Evolutionary conservation across 2,888 invertebrate genomes (phyloP), one percentile per base, ranked within the genome.

Genomic region (Drosophila parthenogenetica): DNA sequence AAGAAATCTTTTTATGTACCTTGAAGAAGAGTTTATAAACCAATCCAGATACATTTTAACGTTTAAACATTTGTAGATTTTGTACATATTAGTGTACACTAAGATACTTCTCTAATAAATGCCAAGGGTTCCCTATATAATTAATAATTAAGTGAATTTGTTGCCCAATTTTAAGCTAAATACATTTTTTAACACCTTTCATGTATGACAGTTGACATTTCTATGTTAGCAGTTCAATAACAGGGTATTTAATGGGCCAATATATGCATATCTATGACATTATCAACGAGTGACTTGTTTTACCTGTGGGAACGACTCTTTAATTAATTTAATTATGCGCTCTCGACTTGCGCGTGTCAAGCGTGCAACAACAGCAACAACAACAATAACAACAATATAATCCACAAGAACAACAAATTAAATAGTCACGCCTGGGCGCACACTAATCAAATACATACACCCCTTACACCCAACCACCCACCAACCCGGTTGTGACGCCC

Each of bases 291-390:
- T 37, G 57, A 73, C 59, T 73, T 68, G 62, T 60, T 60, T 70
- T 83, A 87, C 87, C 89, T 85, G 85, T 89, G 89, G 85, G 85
- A 88, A 70, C 78, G 54, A 55, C 78, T 74, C 90, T 82, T 77
- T 89, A 89, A 88, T 88, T 88, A 90, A 88, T 78, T 88, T 89
- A 89, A 88, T 88, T 88, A 88, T 87, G 73, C 72, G 74, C 79
- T 81, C 79, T 87, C 81, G 74, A 77, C 80, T 79, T 68, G 77
- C 88, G 88, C 88, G 83, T 86, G 88, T 79, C 88, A 80, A 82
- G 75, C 75, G 62, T 66, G 54, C 57, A 35, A 29, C 79, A 69
- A 39, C 78, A 73, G 39, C 69, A 50, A 51, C 60, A 53, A 45
- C 45, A 63, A 40, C 40, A 51, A 48, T 16, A 69, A 39, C 55